Conservation (phyloP, 2,888 invertebrate species). For the Dolomedes plantarius region DNA sequence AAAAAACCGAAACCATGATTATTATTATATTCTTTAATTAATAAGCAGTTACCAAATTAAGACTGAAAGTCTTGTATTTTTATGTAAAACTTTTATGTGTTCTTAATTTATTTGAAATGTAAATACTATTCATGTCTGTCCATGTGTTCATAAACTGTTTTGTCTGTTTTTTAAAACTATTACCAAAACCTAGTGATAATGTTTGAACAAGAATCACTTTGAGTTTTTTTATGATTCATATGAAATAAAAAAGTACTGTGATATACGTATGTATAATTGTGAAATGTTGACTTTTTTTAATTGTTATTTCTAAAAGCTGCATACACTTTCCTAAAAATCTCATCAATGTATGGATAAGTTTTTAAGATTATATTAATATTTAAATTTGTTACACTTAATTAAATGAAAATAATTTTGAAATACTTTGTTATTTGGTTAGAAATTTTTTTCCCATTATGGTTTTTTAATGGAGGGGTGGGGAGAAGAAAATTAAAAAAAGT, state of each 20-base stretch:
- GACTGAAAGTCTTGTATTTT: slow-evolving; percentile 12
- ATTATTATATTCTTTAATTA: too few species aligned
- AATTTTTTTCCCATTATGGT: too few species aligned
- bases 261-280: slow-evolving; percentile 44
- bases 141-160: slow-evolving; percentile 31
- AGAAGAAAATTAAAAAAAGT: too few species aligned
- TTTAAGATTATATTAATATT: slow-evolving; percentile 4
- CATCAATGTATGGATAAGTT: not conserved
- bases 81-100: slow-evolving; percentile 37
- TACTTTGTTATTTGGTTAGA: not conserved
- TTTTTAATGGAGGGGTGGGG: not conserved
- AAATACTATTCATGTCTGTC: slow-evolving; percentile 43
- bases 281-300: slow-evolving; percentile 31
- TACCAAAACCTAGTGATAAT: slow-evolving; percentile 61
- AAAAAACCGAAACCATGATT: not conserved
- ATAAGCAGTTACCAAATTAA: slow-evolving; percentile 1
- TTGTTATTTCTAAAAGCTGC: not conserved
- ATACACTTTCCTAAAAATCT: not conserved
- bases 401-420: not conserved
- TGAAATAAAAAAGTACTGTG: slow-evolving; percentile 57
- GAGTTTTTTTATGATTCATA: slow-evolving; percentile 48
- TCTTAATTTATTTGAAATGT: slow-evolving; percentile 68
- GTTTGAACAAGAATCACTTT: slow-evolving; percentile 64
- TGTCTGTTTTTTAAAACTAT: slow-evolving; percentile 39
- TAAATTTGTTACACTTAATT: not conserved